phyloP scores from a whole-genome alignment of 1,140 invertebrate species.

The Eueides isabella region DNA sequence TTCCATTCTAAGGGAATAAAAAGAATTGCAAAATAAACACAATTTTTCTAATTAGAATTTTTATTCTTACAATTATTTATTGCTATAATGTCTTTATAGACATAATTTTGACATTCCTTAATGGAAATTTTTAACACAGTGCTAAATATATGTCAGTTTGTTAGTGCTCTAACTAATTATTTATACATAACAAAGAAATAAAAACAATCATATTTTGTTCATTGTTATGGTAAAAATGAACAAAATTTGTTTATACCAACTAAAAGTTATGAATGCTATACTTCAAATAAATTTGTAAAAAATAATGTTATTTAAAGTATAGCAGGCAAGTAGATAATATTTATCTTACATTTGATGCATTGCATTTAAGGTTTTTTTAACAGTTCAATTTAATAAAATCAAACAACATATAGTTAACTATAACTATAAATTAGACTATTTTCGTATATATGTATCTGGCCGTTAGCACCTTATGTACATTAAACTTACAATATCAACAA shows the following conservation, averaged over 20 bases:
- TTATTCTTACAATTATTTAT: conserved; percentile 55
- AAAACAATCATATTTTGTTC: conserved; percentile 52
- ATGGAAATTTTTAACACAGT: conserved; percentile 49
- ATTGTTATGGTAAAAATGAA: conserved; percentile 37
- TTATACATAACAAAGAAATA: conserved; percentile 38
- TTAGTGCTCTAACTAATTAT: conserved; percentile 35
- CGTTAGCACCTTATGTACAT: conserved; percentile 43
- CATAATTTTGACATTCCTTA: conserved; percentile 65
- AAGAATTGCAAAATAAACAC: conserved; percentile 39
- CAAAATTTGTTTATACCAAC: conserved; percentile 52
- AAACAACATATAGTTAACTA: conserved; percentile 73
- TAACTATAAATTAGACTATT: conserved; percentile 60
- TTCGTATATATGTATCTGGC: conserved; percentile 52
- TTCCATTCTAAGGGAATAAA: background rate
- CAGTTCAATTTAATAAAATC: conserved; percentile 81
- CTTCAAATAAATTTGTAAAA: conserved; percentile 54
- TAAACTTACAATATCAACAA: background rate
- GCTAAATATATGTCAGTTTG: conserved; percentile 49
- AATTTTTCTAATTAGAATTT: conserved; percentile 50
- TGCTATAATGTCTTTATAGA: conserved; percentile 73
- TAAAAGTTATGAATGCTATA: conserved; percentile 44
- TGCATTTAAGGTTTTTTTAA: conserved; percentile 74
- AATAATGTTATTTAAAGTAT: conserved; percentile 57
- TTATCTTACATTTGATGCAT: conserved; percentile 80
- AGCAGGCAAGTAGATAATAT: conserved; percentile 71